Evolutionary conservation across 2,113 vertebrate species (phyloP), one percentile per base, ranked within the genome.

Genomic region (Chionis minor): DNA sequence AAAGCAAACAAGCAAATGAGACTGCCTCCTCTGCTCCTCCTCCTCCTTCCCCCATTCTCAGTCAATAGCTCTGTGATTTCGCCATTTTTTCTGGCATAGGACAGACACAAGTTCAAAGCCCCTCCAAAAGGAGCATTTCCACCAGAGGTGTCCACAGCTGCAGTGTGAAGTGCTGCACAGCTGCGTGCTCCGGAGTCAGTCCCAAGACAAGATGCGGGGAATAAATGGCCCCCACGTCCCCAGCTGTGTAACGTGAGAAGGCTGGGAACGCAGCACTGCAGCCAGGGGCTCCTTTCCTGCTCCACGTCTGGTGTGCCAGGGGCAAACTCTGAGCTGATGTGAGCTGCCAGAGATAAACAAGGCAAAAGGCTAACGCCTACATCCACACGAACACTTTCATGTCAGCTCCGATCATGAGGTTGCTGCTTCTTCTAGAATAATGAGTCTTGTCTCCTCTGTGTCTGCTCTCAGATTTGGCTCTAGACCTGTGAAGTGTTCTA

Each of bases 171-270:
- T 10, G 22, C 27, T 87, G 58, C 30, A 33, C 52, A 92, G 69
- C 56, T 86, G 56, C 27, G 14, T 35, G 9, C 21, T 72, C 47
- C 4, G 1, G 40, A 81, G 10, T 17, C 66, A 77, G n/a, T 28
- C 59, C 54, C 0, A 0, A 35, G 51, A 74, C 0, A 0, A 40
- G 47, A 71, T 1, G 0, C 5, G 9, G 35, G 8, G 8, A 77
- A 23, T 49, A 66, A 88, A 73, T 62, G 19, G 2, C 10, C 23
- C 24, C 21, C 7, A 0, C 1, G 1, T 56, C 14, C 17, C 30
- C 20, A 51, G 42, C 9, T 42, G 63, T 42, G 58, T 35, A 61
- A 73, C 1, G 4, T 2, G 42, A 91, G 32, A 82, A 6, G 15
- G 16, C 12, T 82, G 89, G 66, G 56, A 92, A 81, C 0, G 3